phyloP scores from a whole-genome alignment of 2,113 vertebrate genomes.

The Laterallus jamaicensis region DNA sequence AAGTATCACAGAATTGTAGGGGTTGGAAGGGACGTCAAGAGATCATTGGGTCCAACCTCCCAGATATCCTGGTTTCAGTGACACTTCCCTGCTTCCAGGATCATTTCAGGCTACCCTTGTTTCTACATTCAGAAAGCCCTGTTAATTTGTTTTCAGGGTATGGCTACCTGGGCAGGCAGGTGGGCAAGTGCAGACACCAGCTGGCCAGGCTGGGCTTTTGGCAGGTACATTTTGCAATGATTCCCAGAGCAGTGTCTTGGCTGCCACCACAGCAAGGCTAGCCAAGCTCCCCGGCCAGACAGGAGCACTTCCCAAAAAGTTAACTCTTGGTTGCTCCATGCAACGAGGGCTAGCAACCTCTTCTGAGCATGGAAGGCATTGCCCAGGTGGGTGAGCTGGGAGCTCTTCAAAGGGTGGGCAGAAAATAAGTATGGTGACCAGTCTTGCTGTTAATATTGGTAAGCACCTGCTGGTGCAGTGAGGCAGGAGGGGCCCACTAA shows the following conservation, averaged over 20 bases:
- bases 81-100: not conserved
- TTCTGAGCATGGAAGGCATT: slow-evolving; percentile 12
- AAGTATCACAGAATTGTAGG: not conserved
- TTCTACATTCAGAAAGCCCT: not conserved
- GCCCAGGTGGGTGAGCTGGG: not conserved
- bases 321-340: slow-evolving; percentile 2
- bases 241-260: slow-evolving; percentile 22
- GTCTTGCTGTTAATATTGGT: not conserved
- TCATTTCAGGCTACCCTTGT: not conserved
- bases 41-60: too few species aligned
- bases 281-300: slow-evolving; percentile 15
- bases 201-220: not conserved
- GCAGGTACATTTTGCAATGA: not conserved
- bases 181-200: not conserved
- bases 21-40: too few species aligned
- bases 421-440: not conserved
- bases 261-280: slow-evolving; percentile 16
- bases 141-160: not conserved
- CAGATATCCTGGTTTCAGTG: not conserved
- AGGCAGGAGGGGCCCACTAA: not conserved
- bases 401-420: not conserved
- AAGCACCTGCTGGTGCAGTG: not conserved
- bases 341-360: not conserved
- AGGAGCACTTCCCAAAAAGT: slow-evolving; percentile 40
- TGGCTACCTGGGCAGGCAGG: not conserved